Evolutionary conservation across 2,113 vertebrate species (phyloP).

Genomic region (Erythrolamprus reginae): DNA sequence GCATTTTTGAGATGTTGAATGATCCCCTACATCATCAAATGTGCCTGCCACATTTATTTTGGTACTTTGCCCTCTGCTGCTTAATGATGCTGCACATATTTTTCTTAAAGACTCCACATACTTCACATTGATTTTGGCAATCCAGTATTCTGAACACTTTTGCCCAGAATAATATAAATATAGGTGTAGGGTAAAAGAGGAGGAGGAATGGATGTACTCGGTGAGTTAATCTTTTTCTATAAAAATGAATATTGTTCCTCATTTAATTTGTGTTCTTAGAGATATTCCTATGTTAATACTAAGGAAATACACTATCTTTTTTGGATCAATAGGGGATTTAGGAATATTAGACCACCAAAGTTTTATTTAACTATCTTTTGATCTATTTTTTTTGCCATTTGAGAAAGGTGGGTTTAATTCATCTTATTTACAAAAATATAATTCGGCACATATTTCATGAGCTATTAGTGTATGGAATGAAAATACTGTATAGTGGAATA

Average conservation of each 20-base stretch:
- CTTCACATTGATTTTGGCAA: not conserved
- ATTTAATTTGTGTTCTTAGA: not conserved
- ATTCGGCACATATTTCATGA: not conserved
- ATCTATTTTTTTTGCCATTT: too few species aligned
- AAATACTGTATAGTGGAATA: not conserved
- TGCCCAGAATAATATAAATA: not conserved
- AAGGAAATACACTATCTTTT: not conserved
- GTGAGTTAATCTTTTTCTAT: not conserved
- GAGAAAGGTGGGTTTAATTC: not conserved
- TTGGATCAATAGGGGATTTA: not conserved
- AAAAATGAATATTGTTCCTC: not conserved
- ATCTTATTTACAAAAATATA: not conserved
- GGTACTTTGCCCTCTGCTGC: not conserved
- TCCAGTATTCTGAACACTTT: not conserved
- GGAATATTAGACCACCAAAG: not conserved
- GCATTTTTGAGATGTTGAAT: not conserved
- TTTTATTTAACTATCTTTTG: not conserved
- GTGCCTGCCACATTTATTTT: not conserved
- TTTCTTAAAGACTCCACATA: not conserved
- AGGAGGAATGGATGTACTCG: not conserved
- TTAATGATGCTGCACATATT: not conserved
- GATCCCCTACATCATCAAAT: not conserved
- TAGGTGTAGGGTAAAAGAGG: not conserved
- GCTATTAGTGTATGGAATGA: not conserved
- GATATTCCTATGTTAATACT: not conserved